Evolutionary conservation across 2,797 vertebrate genomes (phyloP).

Genomic region (Sebastes flavidus): DNA sequence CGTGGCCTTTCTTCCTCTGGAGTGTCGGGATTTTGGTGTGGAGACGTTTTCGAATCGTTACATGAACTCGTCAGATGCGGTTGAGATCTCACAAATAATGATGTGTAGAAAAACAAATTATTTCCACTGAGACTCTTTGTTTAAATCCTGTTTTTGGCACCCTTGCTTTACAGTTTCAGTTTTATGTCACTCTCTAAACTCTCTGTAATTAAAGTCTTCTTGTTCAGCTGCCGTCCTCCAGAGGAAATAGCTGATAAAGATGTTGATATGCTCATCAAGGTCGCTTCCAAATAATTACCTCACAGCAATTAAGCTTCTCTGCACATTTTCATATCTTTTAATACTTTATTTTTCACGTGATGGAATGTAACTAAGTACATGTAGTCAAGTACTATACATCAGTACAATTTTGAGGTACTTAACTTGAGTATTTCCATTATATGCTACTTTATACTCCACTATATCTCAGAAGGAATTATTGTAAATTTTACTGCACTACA

Average conservation of each 20-base stretch:
- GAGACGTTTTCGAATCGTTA: background rate
- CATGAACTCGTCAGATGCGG: background rate
- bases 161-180: background rate
- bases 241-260: background rate
- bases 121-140: background rate
- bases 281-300: background rate
- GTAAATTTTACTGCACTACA: too few relatives aligned
- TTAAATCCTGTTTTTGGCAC: background rate
- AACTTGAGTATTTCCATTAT: too few relatives aligned
- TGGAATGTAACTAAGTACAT: too few relatives aligned
- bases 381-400: fast-evolving
- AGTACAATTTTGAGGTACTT: too few relatives aligned
- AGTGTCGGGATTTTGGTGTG: background rate
- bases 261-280: background rate
- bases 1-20: background rate
- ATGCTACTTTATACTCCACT: too few relatives aligned
- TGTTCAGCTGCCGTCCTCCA: background rate
- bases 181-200: background rate
- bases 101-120: background rate
- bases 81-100: background rate
- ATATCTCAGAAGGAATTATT: too few relatives aligned
- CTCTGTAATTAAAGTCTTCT: background rate
- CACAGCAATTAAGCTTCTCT: background rate
- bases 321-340: background rate
- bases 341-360: background rate